phyloP scores from a whole-genome alignment of 2,113 vertebrate species.

The Maccullochella peelii region DNA sequence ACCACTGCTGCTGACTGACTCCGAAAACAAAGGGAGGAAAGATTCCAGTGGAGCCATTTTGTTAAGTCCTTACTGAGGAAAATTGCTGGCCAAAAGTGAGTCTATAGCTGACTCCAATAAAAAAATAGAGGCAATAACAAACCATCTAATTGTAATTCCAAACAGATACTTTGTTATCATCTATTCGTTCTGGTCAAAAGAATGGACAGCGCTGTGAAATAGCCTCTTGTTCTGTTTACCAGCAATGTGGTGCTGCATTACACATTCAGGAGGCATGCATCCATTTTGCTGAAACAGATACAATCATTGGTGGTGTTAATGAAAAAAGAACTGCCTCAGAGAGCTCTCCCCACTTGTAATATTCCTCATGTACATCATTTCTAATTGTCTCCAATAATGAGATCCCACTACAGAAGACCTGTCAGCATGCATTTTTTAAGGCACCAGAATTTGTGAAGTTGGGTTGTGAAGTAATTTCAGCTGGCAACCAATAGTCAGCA shows the following conservation, averaged over 20 bases:
- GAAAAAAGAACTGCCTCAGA: slow-evolving; percentile 75
- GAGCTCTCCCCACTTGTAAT: slow-evolving; percentile 75
- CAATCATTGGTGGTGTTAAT: slow-evolving; percentile 78
- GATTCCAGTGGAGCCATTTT: slow-evolving; percentile 51
- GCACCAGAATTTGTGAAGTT: slow-evolving; percentile 44
- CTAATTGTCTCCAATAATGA: slow-evolving; percentile 81
- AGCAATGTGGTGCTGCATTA: slow-evolving; percentile 61
- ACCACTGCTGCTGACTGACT: slow-evolving; percentile 48
- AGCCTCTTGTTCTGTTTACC: slow-evolving; percentile 74
- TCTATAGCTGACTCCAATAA: slow-evolving; percentile 32
- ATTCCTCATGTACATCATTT: slow-evolving; percentile 79
- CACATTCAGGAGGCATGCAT: slow-evolving; percentile 72
- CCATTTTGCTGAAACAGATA: slow-evolving; percentile 81
- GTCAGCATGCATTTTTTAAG: slow-evolving; percentile 70
- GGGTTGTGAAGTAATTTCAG: slow-evolving; percentile 68
- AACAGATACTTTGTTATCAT: slow-evolving; percentile 75
- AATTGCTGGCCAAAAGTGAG: slow-evolving; percentile 34
- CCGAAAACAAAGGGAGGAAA: slow-evolving; percentile 59
- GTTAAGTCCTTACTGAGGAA: slow-evolving; percentile 44
- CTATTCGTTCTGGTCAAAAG: slow-evolving; percentile 77
- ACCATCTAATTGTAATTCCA: slow-evolving; percentile 72
- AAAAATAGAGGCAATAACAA: slow-evolving; percentile 50
- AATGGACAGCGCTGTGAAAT: slow-evolving; percentile 69
- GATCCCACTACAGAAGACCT: slow-evolving; percentile 65
- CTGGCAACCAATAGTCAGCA: slow-evolving; percentile 66